phyloP scores from a whole-genome alignment of 2,888 invertebrate species.

The Archaeoteleia sp. region DNA sequence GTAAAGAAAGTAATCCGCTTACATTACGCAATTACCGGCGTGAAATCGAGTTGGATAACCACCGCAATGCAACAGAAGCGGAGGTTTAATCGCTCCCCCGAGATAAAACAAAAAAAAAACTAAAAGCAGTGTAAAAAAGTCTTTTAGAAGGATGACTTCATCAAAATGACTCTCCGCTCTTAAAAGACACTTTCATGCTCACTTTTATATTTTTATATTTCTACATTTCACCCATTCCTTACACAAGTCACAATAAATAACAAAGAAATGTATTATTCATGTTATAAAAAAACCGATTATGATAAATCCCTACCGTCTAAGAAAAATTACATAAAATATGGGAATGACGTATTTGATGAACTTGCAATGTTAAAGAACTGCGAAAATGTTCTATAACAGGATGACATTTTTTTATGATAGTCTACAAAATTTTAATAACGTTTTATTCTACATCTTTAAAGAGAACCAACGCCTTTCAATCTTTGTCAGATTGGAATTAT shows the following conservation, averaged over 20 bases:
- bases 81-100: conserved; percentile 13
- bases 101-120: conserved; percentile 17
- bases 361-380: neutral
- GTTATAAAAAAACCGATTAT: too few species aligned
- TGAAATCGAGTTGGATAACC: conserved; percentile 25
- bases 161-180: conserved; percentile 2
- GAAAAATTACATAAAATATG: neutral
- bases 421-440: too few species aligned
- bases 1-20: conserved; percentile 14
- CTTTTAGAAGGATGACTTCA: neutral
- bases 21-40: conserved; percentile 27
- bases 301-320: too few species aligned
- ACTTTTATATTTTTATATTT: neutral
- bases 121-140: conserved; percentile 7
- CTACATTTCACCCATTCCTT: neutral
- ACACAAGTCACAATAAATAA: neutral
- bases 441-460: too few species aligned
- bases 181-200: conserved; percentile 1
- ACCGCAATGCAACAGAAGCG: conserved; percentile 14
- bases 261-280: neutral
- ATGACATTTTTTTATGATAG: too few species aligned
- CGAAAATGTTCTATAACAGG: neutral
- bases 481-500: too few species aligned
- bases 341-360: too few species aligned
- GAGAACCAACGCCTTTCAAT: too few species aligned